Conservation (phyloP, 2,797 vertebrate genomes). For the Poecilia velifera region DNA sequence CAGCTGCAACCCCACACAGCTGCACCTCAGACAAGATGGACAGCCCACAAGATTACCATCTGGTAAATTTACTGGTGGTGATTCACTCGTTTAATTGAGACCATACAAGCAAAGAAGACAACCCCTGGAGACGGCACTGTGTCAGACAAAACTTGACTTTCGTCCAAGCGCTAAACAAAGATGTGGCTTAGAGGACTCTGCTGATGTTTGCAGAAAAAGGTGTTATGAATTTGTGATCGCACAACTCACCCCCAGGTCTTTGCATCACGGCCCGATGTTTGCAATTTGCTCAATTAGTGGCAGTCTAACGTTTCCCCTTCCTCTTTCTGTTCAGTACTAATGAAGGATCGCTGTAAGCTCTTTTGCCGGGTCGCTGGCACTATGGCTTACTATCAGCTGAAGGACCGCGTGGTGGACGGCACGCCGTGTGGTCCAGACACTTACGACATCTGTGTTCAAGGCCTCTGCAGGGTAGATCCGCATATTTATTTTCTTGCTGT, state of each 20-base stretch:
- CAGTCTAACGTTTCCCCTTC: slow-evolving; percentile 4
- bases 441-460: slow-evolving; percentile 97
- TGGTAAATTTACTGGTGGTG: slow-evolving; percentile 62
- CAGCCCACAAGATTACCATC: slow-evolving; percentile 52
- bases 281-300: slow-evolving; percentile 7
- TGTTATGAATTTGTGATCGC: slow-evolving; percentile 16
- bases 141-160: slow-evolving; percentile 38
- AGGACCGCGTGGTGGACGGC: slow-evolving; percentile 92
- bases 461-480: slow-evolving; percentile 91
- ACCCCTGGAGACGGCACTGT: slow-evolving; percentile 32
- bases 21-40: slow-evolving; percentile 36
- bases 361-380: slow-evolving; percentile 95
- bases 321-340: slow-evolving; percentile 83
- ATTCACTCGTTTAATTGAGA: slow-evolving; percentile 63
- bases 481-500: slow-evolving; percentile 8
- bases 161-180: slow-evolving; percentile 28
- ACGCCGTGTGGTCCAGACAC: slow-evolving; percentile 93
- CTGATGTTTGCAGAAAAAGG: slow-evolving; percentile 21
- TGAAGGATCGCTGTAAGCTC: slow-evolving; percentile 98
- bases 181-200: slow-evolving; percentile 22
- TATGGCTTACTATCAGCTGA: slow-evolving; percentile 93
- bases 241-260: slow-evolving; percentile 1
- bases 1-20: slow-evolving; percentile 29
- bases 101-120: slow-evolving; percentile 55
- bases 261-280: slow-evolving; percentile 9